Evolutionary conservation across 2,797 vertebrate genomes (phyloP), one percentile per base, ranked within the genome.

Genomic region (Dryobates pubescens): DNA sequence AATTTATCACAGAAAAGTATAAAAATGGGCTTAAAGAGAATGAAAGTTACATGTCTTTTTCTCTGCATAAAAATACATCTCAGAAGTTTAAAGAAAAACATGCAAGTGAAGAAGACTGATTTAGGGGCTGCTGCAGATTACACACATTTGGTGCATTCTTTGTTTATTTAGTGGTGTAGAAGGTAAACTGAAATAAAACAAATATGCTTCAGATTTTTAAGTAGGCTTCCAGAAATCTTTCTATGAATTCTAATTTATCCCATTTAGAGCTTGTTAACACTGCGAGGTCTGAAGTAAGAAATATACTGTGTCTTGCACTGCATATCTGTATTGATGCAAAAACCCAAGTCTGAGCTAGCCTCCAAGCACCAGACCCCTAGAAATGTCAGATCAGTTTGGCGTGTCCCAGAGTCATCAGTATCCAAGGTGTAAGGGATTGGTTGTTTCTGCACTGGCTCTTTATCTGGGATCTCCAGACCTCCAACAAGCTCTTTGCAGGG

Each of bases 21-120:
- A 92, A 93, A 95, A 94, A 89, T 77, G 89, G 73, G 57, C 54
- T 76, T 82, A 76, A 47, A n/a, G 63, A 89, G 53, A 84, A 80
- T n/a, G 73, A 67, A 93, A 92, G 65, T 59, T 88, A 65, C 63
- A 17, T 87, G 84, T 84, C 16, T 92, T 93, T 90, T 86, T 24
- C 61, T 83, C 49, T 76, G 57, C 38, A 58, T 81, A 79, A 79
- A 93, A 92, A 79, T 71, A 41, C 43, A 72, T 47, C 29, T 89
- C 77, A 68, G 74, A 64, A 91, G 64, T 71, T 86, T 89, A 81
- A 93, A 92, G 84, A 57, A 68, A 43, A 79, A 45, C 51, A 82
- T 82, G 80, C 81, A 94, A 79, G 92, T 79, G 79, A 83, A 74
- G 72, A 24, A 58, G 70, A 62, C n/a, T 75, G 86, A 54, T 73